Evolutionary conservation across 2,113 vertebrate species (phyloP).

Genomic region (Nettapus auritus): DNA sequence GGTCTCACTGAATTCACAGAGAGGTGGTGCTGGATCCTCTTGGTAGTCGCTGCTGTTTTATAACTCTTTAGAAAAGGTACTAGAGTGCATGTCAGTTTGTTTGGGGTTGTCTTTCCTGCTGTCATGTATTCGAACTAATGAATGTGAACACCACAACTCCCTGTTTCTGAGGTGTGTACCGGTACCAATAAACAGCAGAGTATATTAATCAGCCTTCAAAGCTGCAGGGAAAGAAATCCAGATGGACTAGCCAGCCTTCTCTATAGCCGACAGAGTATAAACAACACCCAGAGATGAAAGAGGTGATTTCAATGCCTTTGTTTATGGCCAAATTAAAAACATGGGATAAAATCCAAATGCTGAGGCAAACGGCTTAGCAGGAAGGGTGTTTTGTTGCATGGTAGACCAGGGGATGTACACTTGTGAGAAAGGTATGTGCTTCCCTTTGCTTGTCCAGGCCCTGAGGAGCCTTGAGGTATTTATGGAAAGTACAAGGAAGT

Average conservation of each 20-base stretch:
- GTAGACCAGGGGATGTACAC: neutral
- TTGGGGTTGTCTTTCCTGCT: too few species aligned
- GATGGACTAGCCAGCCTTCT: neutral
- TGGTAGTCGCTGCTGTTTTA: neutral
- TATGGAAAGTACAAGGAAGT: neutral
- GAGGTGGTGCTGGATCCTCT: neutral
- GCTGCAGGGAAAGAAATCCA: constrained; percentile 4
- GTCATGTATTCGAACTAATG: neutral
- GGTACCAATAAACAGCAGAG: neutral
- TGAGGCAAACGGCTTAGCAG: neutral
- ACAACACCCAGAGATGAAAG: constrained; percentile 2
- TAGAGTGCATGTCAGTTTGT: neutral
- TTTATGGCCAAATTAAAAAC: constrained; percentile 21
- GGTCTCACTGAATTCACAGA: neutral
- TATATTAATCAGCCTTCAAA: constrained; percentile 5
- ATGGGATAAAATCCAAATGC: neutral
- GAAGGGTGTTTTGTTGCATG: neutral
- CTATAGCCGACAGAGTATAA: constrained; percentile 14
- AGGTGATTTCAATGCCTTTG: neutral
- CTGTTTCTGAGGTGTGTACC: neutral
- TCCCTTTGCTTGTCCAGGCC: neutral
- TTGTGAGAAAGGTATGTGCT: neutral
- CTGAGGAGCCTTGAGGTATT: neutral
- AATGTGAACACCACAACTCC: neutral
- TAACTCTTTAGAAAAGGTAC: neutral